phyloP scores from a whole-genome alignment of 2,888 invertebrate genomes.

The Chrysina gloriosa region DNA sequence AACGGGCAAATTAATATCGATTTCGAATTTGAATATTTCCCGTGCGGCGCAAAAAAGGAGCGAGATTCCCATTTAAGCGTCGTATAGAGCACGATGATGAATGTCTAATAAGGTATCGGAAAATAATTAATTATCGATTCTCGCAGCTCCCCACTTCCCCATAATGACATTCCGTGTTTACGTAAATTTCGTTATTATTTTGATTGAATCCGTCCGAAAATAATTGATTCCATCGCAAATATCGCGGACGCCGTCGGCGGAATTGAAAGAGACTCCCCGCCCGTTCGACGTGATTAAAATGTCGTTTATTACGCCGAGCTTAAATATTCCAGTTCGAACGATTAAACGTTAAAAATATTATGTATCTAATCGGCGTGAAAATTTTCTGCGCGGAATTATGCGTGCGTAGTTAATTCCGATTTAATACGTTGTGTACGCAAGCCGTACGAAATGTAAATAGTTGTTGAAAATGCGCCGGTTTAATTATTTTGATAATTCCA shows the following conservation, averaged over 20 bases:
- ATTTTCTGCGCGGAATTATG: not conserved
- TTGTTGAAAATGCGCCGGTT: not conserved
- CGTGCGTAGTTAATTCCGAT: not conserved
- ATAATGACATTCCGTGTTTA: constrained; percentile 23
- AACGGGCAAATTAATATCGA: constrained; percentile 21
- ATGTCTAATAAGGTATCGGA: constrained; percentile 30
- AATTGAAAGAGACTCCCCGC: not conserved
- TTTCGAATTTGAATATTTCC: constrained; percentile 24
- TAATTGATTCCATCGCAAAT: constrained; percentile 14
- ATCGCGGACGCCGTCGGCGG: not conserved
- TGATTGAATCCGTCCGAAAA: constrained; percentile 21
- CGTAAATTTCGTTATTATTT: constrained; percentile 25
- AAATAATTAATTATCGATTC: constrained; percentile 29
- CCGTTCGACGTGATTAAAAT: not conserved
- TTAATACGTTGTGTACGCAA: not conserved
- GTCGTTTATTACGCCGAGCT: too few relatives aligned
- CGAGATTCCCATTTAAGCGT: not conserved
- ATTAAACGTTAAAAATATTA: too few relatives aligned
- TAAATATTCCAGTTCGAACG: too few relatives aligned
- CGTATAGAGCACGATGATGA: constrained; percentile 20
- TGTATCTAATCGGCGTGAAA: not conserved
- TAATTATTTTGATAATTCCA: too few relatives aligned
- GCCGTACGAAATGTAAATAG: not conserved
- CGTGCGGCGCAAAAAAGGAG: too few relatives aligned
- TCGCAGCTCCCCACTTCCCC: not conserved